A percentile compares a stretch with the other conserved stretches of the same genome.
phyloP scores from a whole-genome alignment of 2,888 invertebrate species.

The Tanypteryx hageni region DNA sequence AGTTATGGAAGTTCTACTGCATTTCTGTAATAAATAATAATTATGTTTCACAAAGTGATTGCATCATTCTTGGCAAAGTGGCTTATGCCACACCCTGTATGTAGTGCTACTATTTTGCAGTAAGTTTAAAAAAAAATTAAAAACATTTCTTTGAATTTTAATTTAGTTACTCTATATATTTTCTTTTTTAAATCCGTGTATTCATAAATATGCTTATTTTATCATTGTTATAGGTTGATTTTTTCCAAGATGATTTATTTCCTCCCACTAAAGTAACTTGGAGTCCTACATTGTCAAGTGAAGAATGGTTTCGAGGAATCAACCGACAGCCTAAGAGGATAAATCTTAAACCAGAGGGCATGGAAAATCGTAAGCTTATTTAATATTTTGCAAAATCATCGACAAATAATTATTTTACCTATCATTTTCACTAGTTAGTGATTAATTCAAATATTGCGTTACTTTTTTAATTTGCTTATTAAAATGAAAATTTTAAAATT shows the following conservation, averaged over 20 bases:
- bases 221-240: constrained; percentile 84
- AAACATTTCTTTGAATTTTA: constrained; percentile 40
- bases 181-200: constrained; percentile 65
- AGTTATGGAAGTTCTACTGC: no score
- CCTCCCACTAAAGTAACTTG: constrained; percentile 94
- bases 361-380: constrained; percentile 85
- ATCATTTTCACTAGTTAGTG: not conserved
- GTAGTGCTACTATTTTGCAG: not conserved
- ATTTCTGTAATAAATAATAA: no score
- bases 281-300: constrained; percentile 84
- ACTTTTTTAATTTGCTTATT: no score
- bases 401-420: no score
- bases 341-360: constrained; percentile 90
- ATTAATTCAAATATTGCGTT: not conserved
- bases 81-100: not conserved
- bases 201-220: constrained; percentile 67
- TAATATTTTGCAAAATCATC: not conserved
- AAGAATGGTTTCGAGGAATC: constrained; percentile 87
- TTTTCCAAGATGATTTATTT: constrained; percentile 98
- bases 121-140: not conserved
- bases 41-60: no score
- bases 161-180: constrained; percentile 64
- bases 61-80: no score
- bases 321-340: constrained; percentile 80
- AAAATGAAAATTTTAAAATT: no score